These are phyloP conservation scores for Heliconius charithonia DNA, from an alignment of 2,888 invertebrate genomes.

Conservation along the genomic window DNA sequence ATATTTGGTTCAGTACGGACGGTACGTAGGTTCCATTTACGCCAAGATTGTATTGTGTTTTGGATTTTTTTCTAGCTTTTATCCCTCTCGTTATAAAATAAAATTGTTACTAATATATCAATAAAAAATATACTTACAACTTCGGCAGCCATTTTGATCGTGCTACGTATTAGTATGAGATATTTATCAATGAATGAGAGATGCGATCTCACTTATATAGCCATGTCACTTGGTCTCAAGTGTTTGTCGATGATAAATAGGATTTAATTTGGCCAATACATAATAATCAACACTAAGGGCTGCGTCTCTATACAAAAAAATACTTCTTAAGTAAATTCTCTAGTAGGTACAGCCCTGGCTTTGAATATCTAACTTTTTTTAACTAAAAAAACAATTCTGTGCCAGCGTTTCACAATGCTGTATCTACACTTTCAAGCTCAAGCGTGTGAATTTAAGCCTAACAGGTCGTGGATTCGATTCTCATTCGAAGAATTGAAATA, in stretches of 20 bases:
- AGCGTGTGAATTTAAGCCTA: too few species aligned
- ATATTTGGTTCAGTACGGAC: too few species aligned
- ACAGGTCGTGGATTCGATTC: not conserved
- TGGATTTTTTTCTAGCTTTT: not conserved
- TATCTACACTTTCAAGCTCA: too few species aligned
- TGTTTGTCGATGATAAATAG: constrained; percentile 52
- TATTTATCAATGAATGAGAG: constrained; percentile 37
- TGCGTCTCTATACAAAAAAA: not conserved
- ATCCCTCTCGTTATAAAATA: not conserved
- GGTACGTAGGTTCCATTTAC: not conserved
- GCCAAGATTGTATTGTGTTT: not conserved
- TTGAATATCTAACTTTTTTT: too few species aligned
- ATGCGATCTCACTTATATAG: constrained; percentile 46
- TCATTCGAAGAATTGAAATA: too few species aligned
- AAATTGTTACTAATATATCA: not conserved
- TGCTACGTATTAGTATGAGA: constrained; percentile 7
- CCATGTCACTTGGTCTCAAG: constrained; percentile 46
- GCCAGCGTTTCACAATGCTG: not conserved
- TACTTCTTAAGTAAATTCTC: not conserved
- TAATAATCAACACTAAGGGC: constrained; percentile 42
- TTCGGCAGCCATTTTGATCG: constrained; percentile 48
- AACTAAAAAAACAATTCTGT: not conserved
- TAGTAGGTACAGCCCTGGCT: too few species aligned
- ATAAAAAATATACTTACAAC: constrained; percentile 47
- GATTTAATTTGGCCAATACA: constrained; percentile 51